Evolutionary conservation across 1,140 invertebrate genomes (phyloP).

Genomic region (Calosoma granatense): DNA sequence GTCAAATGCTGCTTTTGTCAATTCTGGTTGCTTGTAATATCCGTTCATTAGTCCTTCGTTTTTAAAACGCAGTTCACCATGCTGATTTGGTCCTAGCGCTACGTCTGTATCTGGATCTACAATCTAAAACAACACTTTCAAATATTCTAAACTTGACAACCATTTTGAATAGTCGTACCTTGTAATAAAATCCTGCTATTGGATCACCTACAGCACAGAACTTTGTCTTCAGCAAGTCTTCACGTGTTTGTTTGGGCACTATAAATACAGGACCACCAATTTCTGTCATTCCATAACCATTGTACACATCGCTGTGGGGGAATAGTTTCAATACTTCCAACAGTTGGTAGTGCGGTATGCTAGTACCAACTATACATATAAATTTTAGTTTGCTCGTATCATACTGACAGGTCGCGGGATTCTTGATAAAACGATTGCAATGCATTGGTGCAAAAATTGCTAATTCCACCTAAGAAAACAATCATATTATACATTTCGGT

Average conservation of each 20-base stretch:
- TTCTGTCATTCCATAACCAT: slow-evolving; percentile 38
- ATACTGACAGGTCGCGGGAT: slow-evolving; percentile 24
- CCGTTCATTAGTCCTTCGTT: slow-evolving; percentile 41
- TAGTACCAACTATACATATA: slow-evolving; percentile 31
- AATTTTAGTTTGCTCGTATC: slow-evolving; percentile 31
- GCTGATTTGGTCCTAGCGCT: slow-evolving; percentile 35
- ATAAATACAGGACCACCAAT: slow-evolving; percentile 20
- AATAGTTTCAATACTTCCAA: slow-evolving; percentile 27
- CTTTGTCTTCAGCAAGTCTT: slow-evolving; percentile 21
- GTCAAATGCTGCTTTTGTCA: slow-evolving; percentile 31
- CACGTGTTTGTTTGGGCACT: slow-evolving; percentile 12
- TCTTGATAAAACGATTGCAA: slow-evolving; percentile 28
- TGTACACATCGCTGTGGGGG: slow-evolving; percentile 27
- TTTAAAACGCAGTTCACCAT: slow-evolving; percentile 47
- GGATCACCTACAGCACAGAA: slow-evolving; percentile 31
- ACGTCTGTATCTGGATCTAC: slow-evolving; percentile 37
- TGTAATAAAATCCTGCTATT: slow-evolving; percentile 29
- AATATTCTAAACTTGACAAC: too few species aligned
- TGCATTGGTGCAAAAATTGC: slow-evolving; percentile 29
- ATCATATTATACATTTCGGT: slow-evolving; percentile 3
- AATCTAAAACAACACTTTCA: slow-evolving; percentile 21
- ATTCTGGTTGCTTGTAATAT: slow-evolving; percentile 36
- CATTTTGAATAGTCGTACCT: too few species aligned
- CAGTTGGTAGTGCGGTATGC: slow-evolving; percentile 27
- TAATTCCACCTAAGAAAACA: slow-evolving; percentile 27